Evolutionary conservation across 2,113 vertebrate species (phyloP).

Genomic region (Anser cygnoides): DNA sequence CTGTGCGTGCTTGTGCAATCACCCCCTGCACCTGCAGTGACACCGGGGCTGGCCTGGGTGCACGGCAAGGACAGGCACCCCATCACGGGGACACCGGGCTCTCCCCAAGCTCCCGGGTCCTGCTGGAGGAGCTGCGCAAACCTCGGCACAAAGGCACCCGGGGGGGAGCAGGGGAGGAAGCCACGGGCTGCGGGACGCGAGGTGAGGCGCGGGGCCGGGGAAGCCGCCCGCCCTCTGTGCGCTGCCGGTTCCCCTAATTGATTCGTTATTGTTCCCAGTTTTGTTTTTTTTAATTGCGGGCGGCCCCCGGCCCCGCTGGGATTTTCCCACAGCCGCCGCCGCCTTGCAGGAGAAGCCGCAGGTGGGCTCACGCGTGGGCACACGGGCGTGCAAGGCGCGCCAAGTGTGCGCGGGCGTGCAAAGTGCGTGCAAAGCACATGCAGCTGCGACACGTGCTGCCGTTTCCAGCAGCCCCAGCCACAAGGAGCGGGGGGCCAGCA

Average conservation of each 20-base stretch:
- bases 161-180: not conserved
- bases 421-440: not conserved
- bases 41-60: not conserved
- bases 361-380: not conserved
- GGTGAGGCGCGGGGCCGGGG: not conserved
- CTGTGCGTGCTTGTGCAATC: not conserved
- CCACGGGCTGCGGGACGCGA: not conserved
- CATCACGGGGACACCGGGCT: not conserved
- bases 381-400: not conserved
- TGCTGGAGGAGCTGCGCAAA: not conserved
- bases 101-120: not conserved
- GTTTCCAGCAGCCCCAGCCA: not conserved
- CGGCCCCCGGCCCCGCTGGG: not conserved
- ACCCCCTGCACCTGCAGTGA: too few relatives aligned
- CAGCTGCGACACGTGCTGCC: not conserved
- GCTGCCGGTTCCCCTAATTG: not conserved
- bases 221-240: not conserved
- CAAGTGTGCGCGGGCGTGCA: not conserved
- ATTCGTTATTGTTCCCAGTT: not conserved
- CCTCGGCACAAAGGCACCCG: not conserved
- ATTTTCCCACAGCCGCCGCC: slow-evolving; percentile 51
- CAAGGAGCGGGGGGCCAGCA: not conserved
- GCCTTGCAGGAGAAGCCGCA: not conserved
- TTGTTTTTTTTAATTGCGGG: not conserved
- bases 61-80: not conserved